Evolutionary conservation across 2,888 invertebrate species (phyloP).

Genomic region (Orthosia cruda): DNA sequence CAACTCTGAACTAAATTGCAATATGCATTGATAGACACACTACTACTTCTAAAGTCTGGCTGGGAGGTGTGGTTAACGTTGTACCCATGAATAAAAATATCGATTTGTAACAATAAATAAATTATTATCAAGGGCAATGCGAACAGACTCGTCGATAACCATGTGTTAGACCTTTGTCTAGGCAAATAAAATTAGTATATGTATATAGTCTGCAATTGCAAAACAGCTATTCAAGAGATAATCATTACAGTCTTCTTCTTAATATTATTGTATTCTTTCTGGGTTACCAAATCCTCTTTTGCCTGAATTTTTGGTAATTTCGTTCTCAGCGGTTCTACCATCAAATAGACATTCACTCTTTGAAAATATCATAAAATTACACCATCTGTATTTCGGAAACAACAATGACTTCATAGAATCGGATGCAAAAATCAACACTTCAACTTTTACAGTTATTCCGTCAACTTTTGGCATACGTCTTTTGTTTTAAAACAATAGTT

Average conservation of each 20-base stretch:
- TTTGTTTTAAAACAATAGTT: conserved; percentile 54
- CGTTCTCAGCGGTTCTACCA: not conserved
- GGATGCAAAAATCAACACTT: conserved; percentile 59
- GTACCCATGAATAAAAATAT: conserved; percentile 33
- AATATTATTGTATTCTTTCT: not conserved
- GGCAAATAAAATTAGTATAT: no score
- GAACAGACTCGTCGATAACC: conserved; percentile 29
- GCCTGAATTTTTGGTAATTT: not conserved
- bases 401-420: conserved; percentile 49
- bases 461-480: conserved; percentile 54
- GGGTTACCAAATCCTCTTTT: not conserved
- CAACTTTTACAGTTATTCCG: conserved; percentile 30
- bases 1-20: not conserved
- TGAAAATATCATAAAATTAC: not conserved
- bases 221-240: not conserved
- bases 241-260: not conserved
- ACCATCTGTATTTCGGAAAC: conserved; percentile 38
- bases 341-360: not conserved
- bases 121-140: conserved; percentile 44
- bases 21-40: not conserved
- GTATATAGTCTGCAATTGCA: not conserved
- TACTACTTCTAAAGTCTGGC: not conserved
- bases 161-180: not conserved
- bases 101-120: conserved; percentile 31
- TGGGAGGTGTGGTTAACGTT: not conserved